Base-by-base conservation (phyloP, 2,797 vertebrate genomes). In the Enteromius fasciolatus region DNA sequence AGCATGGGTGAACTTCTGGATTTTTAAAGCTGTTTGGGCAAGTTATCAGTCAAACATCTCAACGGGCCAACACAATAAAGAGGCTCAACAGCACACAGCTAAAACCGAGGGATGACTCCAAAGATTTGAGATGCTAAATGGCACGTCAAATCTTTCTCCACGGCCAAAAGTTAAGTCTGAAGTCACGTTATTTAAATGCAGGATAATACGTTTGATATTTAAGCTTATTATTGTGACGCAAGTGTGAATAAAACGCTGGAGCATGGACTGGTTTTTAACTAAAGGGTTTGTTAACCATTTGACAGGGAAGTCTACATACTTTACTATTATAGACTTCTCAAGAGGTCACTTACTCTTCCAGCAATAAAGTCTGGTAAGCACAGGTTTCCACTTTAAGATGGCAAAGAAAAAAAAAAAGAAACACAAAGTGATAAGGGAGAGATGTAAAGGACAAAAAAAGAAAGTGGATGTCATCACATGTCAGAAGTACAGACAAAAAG, bases 301-400 rank as follows among this genome's bases (percentile, higher is more conserved):
- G 59, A 39, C 25, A 50, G 52, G 74, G 79, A 70, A 80, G 80
- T 83, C 69, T 83, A 80, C 20, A 72, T 69, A 23, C 69, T 70
- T 17, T 28, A 67, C 74, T 50, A 83, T 20, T 68, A 69, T 64
- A 81, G 86, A 75, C 59, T 87, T 85, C 88, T 89, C 75, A 81
- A 90, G 80, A 89, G 76, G 78, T 46, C 85, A 95, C 95, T 95
- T 95, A 95, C 95, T 93, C 90, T 83, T 93, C 84, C 50, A 86
- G 90, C 91, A 93, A 91, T 93, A 95, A 94, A 92, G 90, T 92
- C 93, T 90, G 94, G 92, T 90, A 94, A 94, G 91, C 93, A 95
- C 84, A 92, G 95, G 83, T 89, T 91, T 97, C 95, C 95, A 96
- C 96, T 96, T 94, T 93, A 94, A 92, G 94, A 92, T 88, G 92